Percentiles rank a stretch among this genome's conserved stretches.
Conservation (phyloP, 1,140 invertebrate genomes). For the Caenorhabditis briggsae region DNA sequence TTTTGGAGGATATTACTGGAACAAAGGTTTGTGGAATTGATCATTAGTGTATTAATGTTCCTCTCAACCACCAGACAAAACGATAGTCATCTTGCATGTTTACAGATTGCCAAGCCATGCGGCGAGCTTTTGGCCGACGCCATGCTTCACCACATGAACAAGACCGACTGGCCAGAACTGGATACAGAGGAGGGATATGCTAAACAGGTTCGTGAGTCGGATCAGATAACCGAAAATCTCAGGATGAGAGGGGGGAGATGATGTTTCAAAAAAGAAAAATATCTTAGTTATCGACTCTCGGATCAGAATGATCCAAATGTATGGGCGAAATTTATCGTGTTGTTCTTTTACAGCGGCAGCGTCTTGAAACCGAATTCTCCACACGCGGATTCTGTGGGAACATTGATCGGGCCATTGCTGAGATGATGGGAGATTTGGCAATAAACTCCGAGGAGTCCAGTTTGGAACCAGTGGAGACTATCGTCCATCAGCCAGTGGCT, state of each 20-base stretch:
- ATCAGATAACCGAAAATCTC: not conserved
- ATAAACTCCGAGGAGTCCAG: not conserved
- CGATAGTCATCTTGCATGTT: not conserved
- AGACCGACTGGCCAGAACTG: constrained; percentile 70
- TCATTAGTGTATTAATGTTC: not conserved
- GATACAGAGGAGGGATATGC: constrained; percentile 72
- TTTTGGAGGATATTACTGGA: constrained; percentile 75
- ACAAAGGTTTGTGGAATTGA: constrained; percentile 69
- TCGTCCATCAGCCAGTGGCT: not conserved
- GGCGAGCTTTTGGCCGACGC: constrained; percentile 75
- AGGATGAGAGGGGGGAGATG: not conserved
- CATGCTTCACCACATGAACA: constrained; percentile 75
- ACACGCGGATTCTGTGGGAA: constrained; percentile 61
- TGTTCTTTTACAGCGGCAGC: constrained; percentile 45
- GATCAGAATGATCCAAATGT: constrained; percentile 18
- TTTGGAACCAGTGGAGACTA: no score
- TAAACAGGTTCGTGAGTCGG: constrained; percentile 68
- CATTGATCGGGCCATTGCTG: constrained; percentile 61
- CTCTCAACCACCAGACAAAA: not conserved
- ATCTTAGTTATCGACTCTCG: constrained; percentile 34
- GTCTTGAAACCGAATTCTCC: constrained; percentile 60
- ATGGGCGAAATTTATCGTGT: not conserved
- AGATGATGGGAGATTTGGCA: constrained; percentile 42
- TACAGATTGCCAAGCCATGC: constrained; percentile 73
- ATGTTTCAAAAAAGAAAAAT: constrained; percentile 46